Evolutionary conservation across 2,888 invertebrate species (phyloP), one percentile per base, ranked within the genome.

Genomic region (Sthenelais limicola): DNA sequence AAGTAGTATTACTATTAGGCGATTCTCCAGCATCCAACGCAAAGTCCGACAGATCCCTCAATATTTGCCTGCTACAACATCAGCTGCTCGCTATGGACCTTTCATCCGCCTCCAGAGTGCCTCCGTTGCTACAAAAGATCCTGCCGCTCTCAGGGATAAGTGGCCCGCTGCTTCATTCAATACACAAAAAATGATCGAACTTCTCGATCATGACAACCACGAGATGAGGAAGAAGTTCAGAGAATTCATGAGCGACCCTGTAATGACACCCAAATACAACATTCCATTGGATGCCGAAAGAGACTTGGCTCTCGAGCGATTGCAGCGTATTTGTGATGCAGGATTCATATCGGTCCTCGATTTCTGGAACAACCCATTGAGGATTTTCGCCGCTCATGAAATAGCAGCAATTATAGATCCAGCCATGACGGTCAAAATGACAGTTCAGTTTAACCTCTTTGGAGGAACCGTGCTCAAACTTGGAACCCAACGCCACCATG

Each of bases 401-500:
- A 73, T 81, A n/a, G 75, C 80, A 15, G 75, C 76, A 4, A 78
- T 81, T 30, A 74, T 80, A 12, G 80, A 81, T 49, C 77, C 81
- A 15, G 75, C 80, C 32, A 81, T 81, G 79, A 73, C 80, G 4
- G 75, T 76, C 26, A 81, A 81, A 70, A 79, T 81, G 80, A 81
- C 81, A n/a, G 81, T 81, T 2, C 81, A 81, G 78, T 83, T 86
- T 72, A 82, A 86, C 78, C 81, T 88, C 35, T 88, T 88, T 75
- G 82, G 83, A 30, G 84, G 84, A 43, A 87, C 88, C 3, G 81
- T 88, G 3, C 78, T 84, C 35, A 85, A 86, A 68, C 82, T 87
- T 74, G 88, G 88, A 30, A 88, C 88, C 3, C 82, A 85, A 66
- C 75, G 83, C 21, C 88, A 88, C 74, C 82, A 82, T 58, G 74